Conservation (phyloP, 53 echinoderm and acorn worm genomes). For the Paracentrotus lividus region DNA sequence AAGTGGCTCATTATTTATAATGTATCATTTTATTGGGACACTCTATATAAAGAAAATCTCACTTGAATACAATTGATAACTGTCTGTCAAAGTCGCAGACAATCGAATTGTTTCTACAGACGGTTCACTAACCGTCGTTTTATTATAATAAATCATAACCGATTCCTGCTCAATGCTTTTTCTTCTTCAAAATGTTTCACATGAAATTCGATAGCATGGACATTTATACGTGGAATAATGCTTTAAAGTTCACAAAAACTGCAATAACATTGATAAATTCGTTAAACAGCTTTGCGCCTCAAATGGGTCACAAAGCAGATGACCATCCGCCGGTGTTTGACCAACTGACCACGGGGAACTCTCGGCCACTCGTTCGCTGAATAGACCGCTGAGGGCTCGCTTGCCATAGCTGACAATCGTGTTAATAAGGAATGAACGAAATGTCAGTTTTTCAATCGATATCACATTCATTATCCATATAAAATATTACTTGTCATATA, state of each 20-base stretch:
- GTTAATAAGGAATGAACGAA: background rate
- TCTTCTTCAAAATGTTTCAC: background rate
- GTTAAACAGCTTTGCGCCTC: background rate
- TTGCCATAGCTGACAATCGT: background rate
- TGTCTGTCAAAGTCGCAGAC: slow-evolving; percentile 8
- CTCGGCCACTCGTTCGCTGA: background rate
- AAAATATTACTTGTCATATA: background rate
- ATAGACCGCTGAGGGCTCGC: background rate
- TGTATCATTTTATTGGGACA: too few species aligned
- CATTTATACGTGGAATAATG: background rate
- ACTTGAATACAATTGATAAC: slow-evolving; percentile 27
- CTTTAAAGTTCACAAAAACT: background rate
- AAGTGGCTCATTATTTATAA: too few species aligned
- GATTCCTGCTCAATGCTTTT: background rate
- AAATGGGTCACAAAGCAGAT: background rate
- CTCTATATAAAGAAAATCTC: background rate
- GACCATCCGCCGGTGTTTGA: background rate
- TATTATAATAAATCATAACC: background rate
- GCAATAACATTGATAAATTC: background rate
- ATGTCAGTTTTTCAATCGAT: background rate
- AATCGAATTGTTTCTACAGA: background rate
- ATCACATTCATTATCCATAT: background rate
- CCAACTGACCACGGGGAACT: slow-evolving; percentile 27
- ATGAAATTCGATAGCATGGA: background rate
- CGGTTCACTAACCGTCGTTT: background rate